Evolutionary conservation across 2,113 vertebrate genomes (phyloP).

Genomic region (Petroica traversi): DNA sequence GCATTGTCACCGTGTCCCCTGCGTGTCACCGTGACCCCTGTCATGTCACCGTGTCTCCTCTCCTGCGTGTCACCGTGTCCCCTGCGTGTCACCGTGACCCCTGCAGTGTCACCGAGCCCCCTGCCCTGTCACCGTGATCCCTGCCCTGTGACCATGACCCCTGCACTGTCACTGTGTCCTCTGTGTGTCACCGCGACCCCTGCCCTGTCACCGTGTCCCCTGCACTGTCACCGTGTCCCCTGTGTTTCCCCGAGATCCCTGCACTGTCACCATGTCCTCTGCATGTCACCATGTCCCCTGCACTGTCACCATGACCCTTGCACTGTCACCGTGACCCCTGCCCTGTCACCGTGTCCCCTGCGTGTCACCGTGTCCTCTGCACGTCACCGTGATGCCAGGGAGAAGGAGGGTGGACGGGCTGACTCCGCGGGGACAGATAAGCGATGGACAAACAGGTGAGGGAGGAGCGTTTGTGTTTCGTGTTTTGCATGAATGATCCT

Average conservation of each 20-base stretch:
- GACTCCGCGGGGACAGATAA: neutral
- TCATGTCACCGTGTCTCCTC: neutral
- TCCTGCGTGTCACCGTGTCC: too few species aligned
- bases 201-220: neutral
- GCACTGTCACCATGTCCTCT: neutral
- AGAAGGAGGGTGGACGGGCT: neutral
- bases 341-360: too few species aligned
- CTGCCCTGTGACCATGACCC: neutral
- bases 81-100: too few species aligned
- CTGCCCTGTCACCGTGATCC: neutral
- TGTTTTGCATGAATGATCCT: accelerated
- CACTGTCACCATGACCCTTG: neutral
- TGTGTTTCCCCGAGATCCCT: neutral
- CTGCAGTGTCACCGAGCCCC: neutral
- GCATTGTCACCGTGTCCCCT: neutral
- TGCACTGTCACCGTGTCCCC: neutral
- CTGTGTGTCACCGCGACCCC: too few species aligned
- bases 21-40: neutral
- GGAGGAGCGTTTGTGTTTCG: accelerated
- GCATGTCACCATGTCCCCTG: neutral
- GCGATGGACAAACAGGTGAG: too few species aligned
- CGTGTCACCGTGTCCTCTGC: neutral
- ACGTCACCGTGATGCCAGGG: neutral
- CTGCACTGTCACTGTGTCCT: neutral
- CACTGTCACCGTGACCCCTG: neutral